Evolutionary conservation across 1,140 invertebrate genomes (phyloP), one percentile per base, ranked within the genome.

Genomic region (Ceratoteleas bidentatus): DNA sequence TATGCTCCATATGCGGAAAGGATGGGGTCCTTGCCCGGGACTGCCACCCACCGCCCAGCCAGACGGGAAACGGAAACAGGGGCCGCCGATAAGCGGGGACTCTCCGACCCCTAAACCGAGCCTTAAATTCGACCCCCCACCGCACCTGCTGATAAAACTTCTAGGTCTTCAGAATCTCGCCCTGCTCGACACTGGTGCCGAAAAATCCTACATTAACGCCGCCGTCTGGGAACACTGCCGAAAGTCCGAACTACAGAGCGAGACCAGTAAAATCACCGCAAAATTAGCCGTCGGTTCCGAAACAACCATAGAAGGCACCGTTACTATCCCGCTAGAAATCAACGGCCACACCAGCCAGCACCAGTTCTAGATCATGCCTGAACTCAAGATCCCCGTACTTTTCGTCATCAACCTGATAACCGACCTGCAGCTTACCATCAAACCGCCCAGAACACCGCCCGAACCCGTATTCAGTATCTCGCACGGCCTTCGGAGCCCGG

Each of bases 1-100:
- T 64, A 13, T 64, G 61, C 15, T 64, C 61, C 4, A 13, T 7
- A 10, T 64, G 61, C 34, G 61, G 61, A 11, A 64, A 15, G 7
- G 49, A 64, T 14, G 61, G 14, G 0, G 61, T 64, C 7, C 47
- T 52, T 6, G 38, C 61, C 2, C 24, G 47, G 7, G 61, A 64
- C 8, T 64, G 61, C 33, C 45, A 52, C 15, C 49, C 33, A 14
- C 47, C n/a, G n/a, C n/a, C n/a, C n/a, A n/a, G n/a, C n/a, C n/a
- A n/a, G n/a, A n/a, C 61, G 58, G 58, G 58, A 61, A 61, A 61
- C 40, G 58, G 13, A 8, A 34, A 0, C 11, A 3, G 45, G 58
- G 24, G 14, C 58, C 58, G 32, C 10, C 56, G 16, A 11, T 43
- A 53, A 33, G n/a, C 14, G 13, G 54, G 36, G 11, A 11, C 4